These are phyloP conservation scores for Pediacus dermestoides DNA, from an alignment of 2,888 invertebrate species.

Conservation along the genomic window DNA sequence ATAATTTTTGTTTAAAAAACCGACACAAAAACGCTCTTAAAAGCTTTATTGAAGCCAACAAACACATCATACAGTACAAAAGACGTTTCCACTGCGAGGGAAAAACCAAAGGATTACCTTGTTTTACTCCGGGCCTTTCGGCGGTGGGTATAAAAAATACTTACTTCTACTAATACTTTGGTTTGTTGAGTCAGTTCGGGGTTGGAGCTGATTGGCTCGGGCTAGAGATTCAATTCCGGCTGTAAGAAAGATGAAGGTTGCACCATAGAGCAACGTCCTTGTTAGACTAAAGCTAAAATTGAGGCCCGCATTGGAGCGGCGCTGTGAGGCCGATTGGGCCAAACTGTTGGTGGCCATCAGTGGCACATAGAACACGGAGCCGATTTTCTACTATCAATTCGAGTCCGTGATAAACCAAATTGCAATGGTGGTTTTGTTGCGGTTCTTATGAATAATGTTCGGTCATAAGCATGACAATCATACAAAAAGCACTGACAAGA, in stretches of 20 bases:
- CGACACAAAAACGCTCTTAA: background rate
- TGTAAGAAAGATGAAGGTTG: slow-evolving; percentile 23
- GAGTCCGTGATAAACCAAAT: too few species aligned
- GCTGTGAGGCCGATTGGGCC: slow-evolving; percentile 34
- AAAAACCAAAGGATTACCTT: too few species aligned
- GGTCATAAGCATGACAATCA: too few species aligned
- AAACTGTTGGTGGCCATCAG: slow-evolving; percentile 42
- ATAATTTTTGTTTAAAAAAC: background rate
- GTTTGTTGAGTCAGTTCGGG: slow-evolving; percentile 20
- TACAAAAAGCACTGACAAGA: too few species aligned
- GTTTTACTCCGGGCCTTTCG: too few species aligned
- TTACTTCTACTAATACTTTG: slow-evolving; percentile 27
- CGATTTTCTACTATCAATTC: too few species aligned
- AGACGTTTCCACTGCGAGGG: too few species aligned
- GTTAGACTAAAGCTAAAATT: slow-evolving; percentile 21
- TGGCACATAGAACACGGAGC: too few species aligned
- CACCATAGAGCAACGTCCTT: slow-evolving; percentile 26
- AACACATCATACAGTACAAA: too few species aligned
- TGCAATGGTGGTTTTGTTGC: too few species aligned
- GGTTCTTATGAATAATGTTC: too few species aligned
- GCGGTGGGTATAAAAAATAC: too few species aligned
- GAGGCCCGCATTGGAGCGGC: slow-evolving; percentile 34
- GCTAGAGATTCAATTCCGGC: slow-evolving; percentile 7
- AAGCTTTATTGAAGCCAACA: background rate
- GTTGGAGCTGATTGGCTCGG: slow-evolving; percentile 20